Conservation (phyloP, 2,888 invertebrate genomes). For the Ganaspis brasiliensis region DNA sequence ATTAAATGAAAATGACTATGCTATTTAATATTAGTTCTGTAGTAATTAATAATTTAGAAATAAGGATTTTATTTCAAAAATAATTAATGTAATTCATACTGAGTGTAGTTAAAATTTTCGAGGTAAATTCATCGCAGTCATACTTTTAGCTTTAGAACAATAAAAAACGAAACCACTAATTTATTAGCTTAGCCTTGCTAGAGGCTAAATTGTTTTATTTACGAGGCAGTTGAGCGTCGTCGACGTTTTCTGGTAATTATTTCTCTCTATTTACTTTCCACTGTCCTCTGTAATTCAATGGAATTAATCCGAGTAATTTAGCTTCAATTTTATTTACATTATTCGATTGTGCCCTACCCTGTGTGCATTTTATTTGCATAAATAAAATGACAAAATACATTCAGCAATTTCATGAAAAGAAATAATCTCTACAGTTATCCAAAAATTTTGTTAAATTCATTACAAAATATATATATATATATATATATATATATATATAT, state of each 20-base stretch:
- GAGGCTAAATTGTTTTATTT: slow-evolving; percentile 34
- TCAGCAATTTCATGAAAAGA: too few species aligned
- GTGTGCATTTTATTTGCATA: background rate
- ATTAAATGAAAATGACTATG: too few species aligned
- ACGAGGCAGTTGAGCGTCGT: slow-evolving; percentile 11
- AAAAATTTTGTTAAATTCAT: too few species aligned
- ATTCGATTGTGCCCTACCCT: background rate
- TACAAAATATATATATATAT: too few species aligned
- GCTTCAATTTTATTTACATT: background rate
- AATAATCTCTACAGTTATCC: too few species aligned
- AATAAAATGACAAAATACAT: too few species aligned
- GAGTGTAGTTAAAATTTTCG: background rate
- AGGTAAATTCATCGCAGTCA: slow-evolving; percentile 8
- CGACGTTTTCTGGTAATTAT: slow-evolving; percentile 31
- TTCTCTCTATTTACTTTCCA: slow-evolving; percentile 1
- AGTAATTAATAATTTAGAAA: too few species aligned
- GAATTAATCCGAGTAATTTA: slow-evolving; percentile 1
- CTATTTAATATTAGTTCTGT: too few species aligned
- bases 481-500: too few species aligned
- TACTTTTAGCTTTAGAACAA: background rate
- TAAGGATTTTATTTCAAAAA: background rate
- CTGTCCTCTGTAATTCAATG: slow-evolving; percentile 10
- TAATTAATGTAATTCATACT: background rate
- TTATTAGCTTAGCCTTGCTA: slow-evolving; percentile 31
- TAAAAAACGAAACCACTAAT: slow-evolving; percentile 30